Base-by-base conservation (phyloP, 1,140 invertebrate genomes). In the Bombus picipes region DNA sequence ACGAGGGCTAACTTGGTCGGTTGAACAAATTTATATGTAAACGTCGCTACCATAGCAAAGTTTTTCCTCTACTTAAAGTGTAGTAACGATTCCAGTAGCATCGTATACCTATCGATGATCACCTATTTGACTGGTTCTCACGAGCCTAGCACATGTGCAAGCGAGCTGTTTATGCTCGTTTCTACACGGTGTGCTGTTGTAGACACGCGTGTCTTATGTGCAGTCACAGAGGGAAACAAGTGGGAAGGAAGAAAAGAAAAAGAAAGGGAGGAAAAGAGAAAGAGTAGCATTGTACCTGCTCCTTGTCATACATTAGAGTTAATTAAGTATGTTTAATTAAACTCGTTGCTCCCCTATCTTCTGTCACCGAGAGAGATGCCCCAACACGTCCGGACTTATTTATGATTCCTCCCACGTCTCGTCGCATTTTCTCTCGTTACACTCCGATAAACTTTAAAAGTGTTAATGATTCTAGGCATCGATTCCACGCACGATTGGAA, bases 301-400 rank as follows among this genome's bases (percentile, higher is more conserved):
- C 71, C 78, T 88, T 84, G 90, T 92, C 90, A 92, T 92, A 92
- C 86, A 88, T 90, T 91, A 83, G 71, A 92, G 89, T 93, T 93
- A 94, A 94, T 93, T 93, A 93, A 93, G 91, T 92, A 90, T 88
- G 91, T 91, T 93, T 93, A 94, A 93, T 93, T 93, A 93, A 93
- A 93, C 89, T 87, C 81, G 88, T 91, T 90, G 88, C 81, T 87
- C 87, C 86, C 82, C 75, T 76, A 25, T 37, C 68, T 84, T 74
- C 59, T 71, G 70, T 76, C 76, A 39, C 47, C n/a, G 34, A 53
- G 37, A 86, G 83, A 74, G 72, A 81, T 78, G 59, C 62, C 25
- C 53, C 68, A 57, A 37, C 87, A 66, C 82, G 65, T 75, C 88
- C 79, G 74, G 75, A 53, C 86, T 78, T 80, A 70, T 83, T 82